Evolutionary conservation across 2,797 vertebrate genomes (phyloP).

Genomic region (Lagothrix lagotricha): DNA sequence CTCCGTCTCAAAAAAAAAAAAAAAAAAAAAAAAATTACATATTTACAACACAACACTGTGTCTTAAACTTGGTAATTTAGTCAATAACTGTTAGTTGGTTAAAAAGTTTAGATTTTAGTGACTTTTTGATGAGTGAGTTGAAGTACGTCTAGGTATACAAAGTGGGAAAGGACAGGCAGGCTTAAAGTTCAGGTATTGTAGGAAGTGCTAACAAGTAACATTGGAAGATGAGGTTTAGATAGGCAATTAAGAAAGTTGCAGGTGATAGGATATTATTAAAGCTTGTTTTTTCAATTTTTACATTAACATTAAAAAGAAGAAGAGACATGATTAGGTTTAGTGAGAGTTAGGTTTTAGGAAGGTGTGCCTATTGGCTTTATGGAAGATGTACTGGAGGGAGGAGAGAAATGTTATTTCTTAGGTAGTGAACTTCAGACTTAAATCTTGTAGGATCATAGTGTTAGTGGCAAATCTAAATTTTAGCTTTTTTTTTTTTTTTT

Average conservation of each 20-base stretch:
- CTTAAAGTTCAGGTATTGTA: background rate
- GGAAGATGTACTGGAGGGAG: background rate
- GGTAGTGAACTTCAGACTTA: background rate
- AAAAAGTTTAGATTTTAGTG: background rate
- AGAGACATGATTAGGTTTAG: background rate
- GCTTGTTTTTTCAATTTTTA: background rate
- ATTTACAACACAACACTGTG: background rate
- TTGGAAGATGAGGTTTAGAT: background rate
- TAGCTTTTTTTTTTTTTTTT: background rate
- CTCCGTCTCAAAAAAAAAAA: too few relatives aligned
- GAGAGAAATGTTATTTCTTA: background rate
- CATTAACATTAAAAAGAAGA: background rate
- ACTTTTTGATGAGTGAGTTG: conserved; percentile 8
- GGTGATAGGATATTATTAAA: background rate
- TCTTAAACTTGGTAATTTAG: conserved; percentile 21
- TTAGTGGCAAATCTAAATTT: conserved; percentile 16
- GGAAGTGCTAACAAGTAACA: background rate
- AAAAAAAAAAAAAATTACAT: background rate
- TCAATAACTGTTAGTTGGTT: background rate
- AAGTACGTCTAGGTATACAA: background rate
- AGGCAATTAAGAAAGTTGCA: background rate
- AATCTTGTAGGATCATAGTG: background rate
- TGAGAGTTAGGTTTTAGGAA: conserved; percentile 6
- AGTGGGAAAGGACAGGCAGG: background rate
- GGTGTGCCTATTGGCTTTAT: background rate